Conservation (phyloP, 2,797 vertebrate genomes). For the Paguma larvata region DNA sequence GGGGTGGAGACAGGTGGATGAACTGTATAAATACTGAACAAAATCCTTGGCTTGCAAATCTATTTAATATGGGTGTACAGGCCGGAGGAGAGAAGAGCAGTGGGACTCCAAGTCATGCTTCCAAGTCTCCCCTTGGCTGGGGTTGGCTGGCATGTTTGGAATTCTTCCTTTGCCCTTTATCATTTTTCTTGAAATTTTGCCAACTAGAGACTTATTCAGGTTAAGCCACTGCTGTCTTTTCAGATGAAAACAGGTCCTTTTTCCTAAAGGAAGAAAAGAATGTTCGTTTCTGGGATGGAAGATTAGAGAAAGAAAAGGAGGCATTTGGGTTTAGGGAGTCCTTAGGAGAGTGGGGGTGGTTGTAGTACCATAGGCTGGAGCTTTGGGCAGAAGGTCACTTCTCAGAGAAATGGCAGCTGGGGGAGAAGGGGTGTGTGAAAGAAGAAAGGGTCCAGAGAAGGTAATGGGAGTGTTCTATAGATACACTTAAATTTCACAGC, state of each 20-base stretch:
- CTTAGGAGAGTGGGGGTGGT: background rate
- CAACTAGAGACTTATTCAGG: background rate
- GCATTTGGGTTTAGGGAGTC: background rate
- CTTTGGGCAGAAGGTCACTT: background rate
- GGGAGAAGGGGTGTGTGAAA: background rate
- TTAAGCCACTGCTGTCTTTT: slow-evolving; percentile 3
- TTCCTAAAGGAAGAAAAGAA: background rate
- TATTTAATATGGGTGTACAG: background rate
- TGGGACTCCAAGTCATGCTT: background rate
- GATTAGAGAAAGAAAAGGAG: background rate
- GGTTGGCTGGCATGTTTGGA: background rate
- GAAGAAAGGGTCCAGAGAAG: background rate
- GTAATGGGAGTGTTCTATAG: background rate
- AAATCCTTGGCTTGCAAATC: background rate
- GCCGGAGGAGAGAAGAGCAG: background rate
- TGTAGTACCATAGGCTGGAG: background rate
- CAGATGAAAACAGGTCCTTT: background rate
- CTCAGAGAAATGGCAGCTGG: background rate
- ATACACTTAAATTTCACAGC: background rate
- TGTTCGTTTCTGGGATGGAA: background rate
- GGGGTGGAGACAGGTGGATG: background rate
- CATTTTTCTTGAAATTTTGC: slow-evolving; percentile 40
- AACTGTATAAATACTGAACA: background rate
- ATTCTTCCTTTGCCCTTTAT: slow-evolving; percentile 3
- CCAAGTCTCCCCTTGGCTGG: background rate